phyloP scores from a whole-genome alignment of 2,888 invertebrate genomes.

The Octodonta nipae region DNA sequence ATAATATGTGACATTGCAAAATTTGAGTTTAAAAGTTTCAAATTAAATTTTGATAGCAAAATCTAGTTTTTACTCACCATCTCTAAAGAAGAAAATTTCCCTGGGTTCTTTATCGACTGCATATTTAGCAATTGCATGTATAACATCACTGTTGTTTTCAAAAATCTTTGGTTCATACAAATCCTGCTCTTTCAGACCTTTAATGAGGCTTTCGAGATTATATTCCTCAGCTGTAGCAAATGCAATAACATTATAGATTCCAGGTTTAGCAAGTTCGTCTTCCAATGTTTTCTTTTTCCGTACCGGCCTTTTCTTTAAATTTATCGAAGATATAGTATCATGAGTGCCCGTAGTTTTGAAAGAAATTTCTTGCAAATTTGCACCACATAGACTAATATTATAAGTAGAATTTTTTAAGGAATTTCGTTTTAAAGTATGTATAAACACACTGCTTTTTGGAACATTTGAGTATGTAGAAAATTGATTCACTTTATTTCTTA shows the following conservation, averaged over 20 bases:
- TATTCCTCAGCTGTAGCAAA: conserved; percentile 82
- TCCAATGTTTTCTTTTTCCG: conserved; percentile 38
- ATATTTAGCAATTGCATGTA: conserved; percentile 78
- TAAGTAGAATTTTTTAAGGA: too few relatives aligned
- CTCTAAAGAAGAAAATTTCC: conserved; percentile 81
- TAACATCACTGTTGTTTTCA: conserved; percentile 55
- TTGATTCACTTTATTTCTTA: too few relatives aligned
- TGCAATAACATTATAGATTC: conserved; percentile 59
- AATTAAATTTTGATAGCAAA: too few relatives aligned
- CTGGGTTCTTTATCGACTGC: conserved; percentile 59
- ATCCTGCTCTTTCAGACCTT: conserved; percentile 58
- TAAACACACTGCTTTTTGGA: too few relatives aligned
- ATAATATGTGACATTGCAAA: too few relatives aligned
- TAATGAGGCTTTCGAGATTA: conserved; percentile 55
- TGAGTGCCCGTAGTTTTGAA: too few relatives aligned
- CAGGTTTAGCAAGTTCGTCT: conserved; percentile 35
- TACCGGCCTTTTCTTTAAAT: conserved; percentile 39
- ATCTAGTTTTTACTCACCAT: too few relatives aligned
- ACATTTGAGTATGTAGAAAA: too few relatives aligned
- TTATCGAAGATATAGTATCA: conserved; percentile 26
- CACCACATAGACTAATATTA: too few relatives aligned
- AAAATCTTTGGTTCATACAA: conserved; percentile 56
- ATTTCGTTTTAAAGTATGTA: too few relatives aligned
- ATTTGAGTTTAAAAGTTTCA: too few relatives aligned
- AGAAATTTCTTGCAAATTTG: too few relatives aligned